Conservation (phyloP, 2,888 invertebrate genomes). For the Acanthosoma haemorrhoidale region DNA sequence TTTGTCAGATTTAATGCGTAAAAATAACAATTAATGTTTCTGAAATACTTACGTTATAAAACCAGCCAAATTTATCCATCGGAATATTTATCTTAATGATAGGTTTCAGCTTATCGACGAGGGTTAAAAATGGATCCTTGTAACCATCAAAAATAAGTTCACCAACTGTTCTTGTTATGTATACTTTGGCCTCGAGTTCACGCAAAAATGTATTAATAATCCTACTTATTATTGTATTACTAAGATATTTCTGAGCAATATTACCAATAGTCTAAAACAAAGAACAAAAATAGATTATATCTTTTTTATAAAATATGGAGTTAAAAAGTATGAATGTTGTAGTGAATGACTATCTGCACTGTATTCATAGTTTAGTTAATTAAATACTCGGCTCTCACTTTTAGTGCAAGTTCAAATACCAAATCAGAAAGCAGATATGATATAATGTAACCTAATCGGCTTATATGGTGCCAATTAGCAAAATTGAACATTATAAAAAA, state of each 20-base stretch:
- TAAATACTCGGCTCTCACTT: too few relatives aligned
- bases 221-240: conserved; percentile 2
- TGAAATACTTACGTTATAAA: conserved; percentile 55
- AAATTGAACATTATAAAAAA: too few relatives aligned
- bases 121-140: conserved; percentile 62
- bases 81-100: conserved; percentile 43
- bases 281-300: background rate
- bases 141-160: conserved; percentile 78
- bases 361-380: too few relatives aligned
- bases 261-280: conserved; percentile 35
- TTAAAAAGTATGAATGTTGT: too few relatives aligned
- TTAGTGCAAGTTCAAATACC: too few relatives aligned
- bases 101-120: conserved; percentile 41
- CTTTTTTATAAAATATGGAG: too few relatives aligned
- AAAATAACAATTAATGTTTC: too few relatives aligned
- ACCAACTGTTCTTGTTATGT: conserved; percentile 57
- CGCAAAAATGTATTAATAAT: conserved; percentile 22
- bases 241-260: conserved; percentile 9
- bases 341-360: too few relatives aligned
- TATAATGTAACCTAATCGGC: too few relatives aligned
- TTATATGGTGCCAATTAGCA: too few relatives aligned
- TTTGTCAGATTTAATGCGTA: too few relatives aligned
- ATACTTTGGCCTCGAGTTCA: conserved; percentile 32
- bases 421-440: too few relatives aligned
- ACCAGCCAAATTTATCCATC: conserved; percentile 80